Evolutionary conservation across 2,113 vertebrate species (phyloP).

Genomic region (Upupa epops): DNA sequence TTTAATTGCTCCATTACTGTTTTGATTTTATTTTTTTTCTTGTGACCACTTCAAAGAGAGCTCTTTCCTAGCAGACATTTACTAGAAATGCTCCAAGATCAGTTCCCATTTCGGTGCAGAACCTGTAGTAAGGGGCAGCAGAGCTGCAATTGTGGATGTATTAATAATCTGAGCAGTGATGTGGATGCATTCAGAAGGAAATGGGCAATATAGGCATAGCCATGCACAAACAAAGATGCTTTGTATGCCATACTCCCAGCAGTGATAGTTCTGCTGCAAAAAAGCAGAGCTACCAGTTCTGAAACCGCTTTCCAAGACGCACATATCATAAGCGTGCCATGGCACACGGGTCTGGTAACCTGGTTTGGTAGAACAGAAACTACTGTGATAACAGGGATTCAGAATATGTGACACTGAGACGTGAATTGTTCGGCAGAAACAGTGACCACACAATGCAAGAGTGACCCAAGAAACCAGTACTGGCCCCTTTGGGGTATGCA

Average conservation of each 20-base stretch:
- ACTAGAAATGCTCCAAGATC: background rate
- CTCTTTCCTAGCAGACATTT: background rate
- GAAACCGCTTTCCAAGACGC: background rate
- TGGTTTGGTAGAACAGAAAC: background rate
- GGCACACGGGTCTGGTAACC: background rate
- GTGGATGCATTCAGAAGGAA: background rate
- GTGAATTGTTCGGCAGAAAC: background rate
- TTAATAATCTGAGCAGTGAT: background rate
- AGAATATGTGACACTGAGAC: background rate
- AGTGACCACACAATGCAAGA: background rate
- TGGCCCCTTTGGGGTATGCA: background rate
- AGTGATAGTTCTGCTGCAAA: background rate
- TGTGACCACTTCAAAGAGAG: background rate
- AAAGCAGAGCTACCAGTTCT: background rate
- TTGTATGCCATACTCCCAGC: background rate
- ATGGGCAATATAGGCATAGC: background rate
- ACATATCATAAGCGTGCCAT: fast-evolving
- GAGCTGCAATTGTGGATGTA: background rate
- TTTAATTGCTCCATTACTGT: background rate
- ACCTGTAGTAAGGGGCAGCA: background rate
- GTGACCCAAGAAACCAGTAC: background rate
- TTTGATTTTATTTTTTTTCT: background rate
- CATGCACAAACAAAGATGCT: background rate
- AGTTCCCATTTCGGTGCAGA: background rate
- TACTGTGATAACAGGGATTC: background rate